Conservation (phyloP, 2,113 vertebrate species). For the human region DNA sequence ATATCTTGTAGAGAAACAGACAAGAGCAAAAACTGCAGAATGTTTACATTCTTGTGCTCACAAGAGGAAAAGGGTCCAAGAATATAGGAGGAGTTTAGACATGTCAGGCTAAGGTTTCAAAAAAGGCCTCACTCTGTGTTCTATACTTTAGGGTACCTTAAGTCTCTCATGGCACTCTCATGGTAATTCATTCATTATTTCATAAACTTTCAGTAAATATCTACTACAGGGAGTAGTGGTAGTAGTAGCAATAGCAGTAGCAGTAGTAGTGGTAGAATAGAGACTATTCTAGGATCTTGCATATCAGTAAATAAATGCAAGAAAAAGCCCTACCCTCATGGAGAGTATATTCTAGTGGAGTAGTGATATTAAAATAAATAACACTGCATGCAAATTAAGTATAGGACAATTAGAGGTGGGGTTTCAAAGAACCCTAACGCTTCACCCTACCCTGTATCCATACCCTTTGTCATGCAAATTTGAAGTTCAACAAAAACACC, state of each 20-base stretch:
- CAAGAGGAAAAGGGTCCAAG: conserved; percentile 38
- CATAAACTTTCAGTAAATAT: background rate
- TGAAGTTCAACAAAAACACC: background rate
- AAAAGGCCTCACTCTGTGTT: background rate
- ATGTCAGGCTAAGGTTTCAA: background rate
- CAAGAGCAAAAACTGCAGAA: conserved; percentile 25
- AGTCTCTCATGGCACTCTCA: background rate
- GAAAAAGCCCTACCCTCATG: background rate
- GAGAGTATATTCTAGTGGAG: background rate
- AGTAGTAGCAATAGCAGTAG: background rate
- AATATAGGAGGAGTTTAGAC: background rate
- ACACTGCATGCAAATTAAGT: background rate
- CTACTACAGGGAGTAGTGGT: background rate
- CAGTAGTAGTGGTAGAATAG: background rate
- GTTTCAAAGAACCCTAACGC: background rate
- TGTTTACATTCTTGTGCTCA: background rate
- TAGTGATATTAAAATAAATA: conserved; percentile 20
- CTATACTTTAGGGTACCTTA: background rate
- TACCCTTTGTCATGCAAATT: background rate
- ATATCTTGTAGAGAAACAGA: conserved; percentile 29
- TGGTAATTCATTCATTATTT: background rate
- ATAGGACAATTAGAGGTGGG: background rate
- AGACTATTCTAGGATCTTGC: background rate
- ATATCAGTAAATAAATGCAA: background rate
- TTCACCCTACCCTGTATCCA: background rate